phyloP scores from a whole-genome alignment of 2,113 vertebrate species.

The Natator depressus region DNA sequence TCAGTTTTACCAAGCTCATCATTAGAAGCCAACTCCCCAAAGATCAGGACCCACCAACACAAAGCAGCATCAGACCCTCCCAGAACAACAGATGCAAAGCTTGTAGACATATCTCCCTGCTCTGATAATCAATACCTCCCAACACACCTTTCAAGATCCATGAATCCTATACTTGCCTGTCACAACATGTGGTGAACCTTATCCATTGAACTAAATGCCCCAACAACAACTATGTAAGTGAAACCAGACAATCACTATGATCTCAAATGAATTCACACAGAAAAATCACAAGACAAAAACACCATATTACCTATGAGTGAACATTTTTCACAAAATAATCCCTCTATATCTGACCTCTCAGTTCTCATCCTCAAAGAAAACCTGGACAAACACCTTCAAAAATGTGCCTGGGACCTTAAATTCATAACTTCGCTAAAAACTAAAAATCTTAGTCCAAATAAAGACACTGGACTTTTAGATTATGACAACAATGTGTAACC shows the following conservation, averaged over 20 bases:
- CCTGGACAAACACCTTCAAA: neutral
- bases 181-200: neutral
- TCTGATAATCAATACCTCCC: no score
- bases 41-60: no score
- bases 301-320: neutral
- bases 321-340: neutral
- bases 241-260: neutral
- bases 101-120: no score
- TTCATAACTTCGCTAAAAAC: neutral
- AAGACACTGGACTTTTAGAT: neutral
- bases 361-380: neutral
- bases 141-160: no score
- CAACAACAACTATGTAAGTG: neutral
- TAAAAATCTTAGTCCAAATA: neutral
- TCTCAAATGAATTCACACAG: neutral
- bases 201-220: neutral
- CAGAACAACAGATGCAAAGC: no score
- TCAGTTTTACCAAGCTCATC: no score
- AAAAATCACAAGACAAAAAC: neutral
- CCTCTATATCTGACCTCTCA: neutral
- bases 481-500: neutral
- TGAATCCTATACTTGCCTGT: no score
- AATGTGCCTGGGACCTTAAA: neutral
- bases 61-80: no score
- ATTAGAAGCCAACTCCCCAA: no score